Base-by-base conservation (phyloP, 2,797 vertebrate genomes). In the Eospalax fontanierii region DNA sequence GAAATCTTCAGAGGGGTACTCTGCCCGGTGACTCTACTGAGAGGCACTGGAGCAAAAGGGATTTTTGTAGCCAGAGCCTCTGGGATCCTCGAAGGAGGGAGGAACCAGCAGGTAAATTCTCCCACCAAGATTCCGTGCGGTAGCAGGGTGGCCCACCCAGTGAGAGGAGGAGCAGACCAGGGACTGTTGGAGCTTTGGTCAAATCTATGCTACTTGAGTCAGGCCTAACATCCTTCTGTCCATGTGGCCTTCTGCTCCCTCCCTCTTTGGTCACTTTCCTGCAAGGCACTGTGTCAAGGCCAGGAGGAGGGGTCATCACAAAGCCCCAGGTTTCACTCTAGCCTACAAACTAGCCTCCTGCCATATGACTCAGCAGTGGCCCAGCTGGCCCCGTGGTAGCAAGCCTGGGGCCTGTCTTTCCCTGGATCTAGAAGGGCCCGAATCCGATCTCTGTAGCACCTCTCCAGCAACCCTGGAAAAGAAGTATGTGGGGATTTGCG, bases 91-190 rank as follows among this genome's bases (percentile, higher is more conserved):
- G 28, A 30, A 59, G 70, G 65, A 78, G 68, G 28, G 79, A 35
- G 78, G 10, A 50, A n/a, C 16, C 43, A 18, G 87, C 0, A 10
- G 40, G 4, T 35, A 35, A 40, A 3, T 22, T 33, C 50, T 26
- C 19, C n/a, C 4, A 8, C 0, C 24, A 0, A 22, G 26, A 0
- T 5, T 33, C 68, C 11, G 2, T 22, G 57, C 6, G 4, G 0
- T 15, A 7, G 26, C 16, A 33, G 0, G 43, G n/a, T 28, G 61
- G 24, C 4, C 43, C 18, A 46, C 24, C 38, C 24, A 59, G 74
- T 33, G 15, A 35, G 24, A 0, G 63, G 3, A n/a, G 59, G 63
- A 24, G 50, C 70, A 24, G 43, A 81, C 46, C 22, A 9, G 40
- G 6, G 28, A 14, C 18, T 2, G 11, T 12, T 1, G 6, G 15